phyloP scores from a whole-genome alignment of 2,888 invertebrate species.

The Drosophila subsilvestris region DNA sequence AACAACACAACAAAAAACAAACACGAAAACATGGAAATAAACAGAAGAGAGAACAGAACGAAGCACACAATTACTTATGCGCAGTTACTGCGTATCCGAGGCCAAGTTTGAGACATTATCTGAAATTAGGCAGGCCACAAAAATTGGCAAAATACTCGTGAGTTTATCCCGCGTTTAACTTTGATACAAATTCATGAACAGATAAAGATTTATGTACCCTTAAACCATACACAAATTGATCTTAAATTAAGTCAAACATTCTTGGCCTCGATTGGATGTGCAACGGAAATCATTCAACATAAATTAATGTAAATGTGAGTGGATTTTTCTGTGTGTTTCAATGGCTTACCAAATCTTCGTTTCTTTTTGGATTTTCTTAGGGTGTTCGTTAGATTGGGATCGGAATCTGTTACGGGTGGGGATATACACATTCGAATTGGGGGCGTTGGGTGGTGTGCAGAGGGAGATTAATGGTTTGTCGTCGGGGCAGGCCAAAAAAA shows the following conservation, averaged over 20 bases:
- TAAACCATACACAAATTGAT: no score
- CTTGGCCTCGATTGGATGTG: no score
- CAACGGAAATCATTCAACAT: no score
- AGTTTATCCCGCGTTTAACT: no score
- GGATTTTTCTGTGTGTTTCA: no score
- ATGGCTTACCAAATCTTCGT: constrained; percentile 84
- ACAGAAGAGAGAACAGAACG: constrained; percentile 21
- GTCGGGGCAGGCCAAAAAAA: constrained; percentile 3
- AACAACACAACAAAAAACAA: constrained; percentile 42
- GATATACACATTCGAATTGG: constrained; percentile 44
- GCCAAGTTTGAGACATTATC: constrained; percentile 57
- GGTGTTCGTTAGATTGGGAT: constrained; percentile 84
- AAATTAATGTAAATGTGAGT: no score
- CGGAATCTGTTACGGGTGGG: constrained; percentile 75
- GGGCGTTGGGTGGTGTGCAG: constrained; percentile 38
- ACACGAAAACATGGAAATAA: constrained; percentile 18
- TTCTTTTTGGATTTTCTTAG: constrained; percentile 84
- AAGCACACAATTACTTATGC: constrained; percentile 23
- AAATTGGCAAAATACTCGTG: no score
- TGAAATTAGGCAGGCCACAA: constrained; percentile 12
- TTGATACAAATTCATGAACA: no score
- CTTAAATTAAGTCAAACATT: no score
- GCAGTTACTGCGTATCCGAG: constrained; percentile 15
- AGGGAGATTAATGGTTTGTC: constrained; percentile 25
- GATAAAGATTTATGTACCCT: no score